Conservation (phyloP, 1,140 invertebrate genomes). For the Leptinotarsa defecta region DNA sequence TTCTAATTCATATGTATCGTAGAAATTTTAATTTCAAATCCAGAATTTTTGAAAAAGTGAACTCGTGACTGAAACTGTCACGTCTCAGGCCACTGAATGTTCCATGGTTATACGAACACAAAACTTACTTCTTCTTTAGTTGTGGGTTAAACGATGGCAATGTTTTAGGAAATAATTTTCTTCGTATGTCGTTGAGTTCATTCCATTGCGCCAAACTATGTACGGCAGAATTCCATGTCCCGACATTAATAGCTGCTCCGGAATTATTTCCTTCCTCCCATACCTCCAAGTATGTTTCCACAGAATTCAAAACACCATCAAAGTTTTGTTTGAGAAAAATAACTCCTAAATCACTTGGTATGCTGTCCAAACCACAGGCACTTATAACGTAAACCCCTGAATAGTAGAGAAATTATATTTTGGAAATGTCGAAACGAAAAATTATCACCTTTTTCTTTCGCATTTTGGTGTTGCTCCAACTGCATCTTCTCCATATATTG, state of each 20-base stretch:
- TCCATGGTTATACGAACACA: background rate
- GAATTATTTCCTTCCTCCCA: conserved; percentile 47
- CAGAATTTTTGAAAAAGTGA: too few species aligned
- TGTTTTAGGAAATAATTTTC: conserved; percentile 67
- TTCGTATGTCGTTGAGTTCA: conserved; percentile 67
- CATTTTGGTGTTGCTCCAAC: conserved; percentile 76
- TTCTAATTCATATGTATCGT: too few species aligned
- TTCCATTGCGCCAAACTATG: conserved; percentile 68
- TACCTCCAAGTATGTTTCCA: conserved; percentile 72
- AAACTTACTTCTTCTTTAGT: conserved; percentile 56
- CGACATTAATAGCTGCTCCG: conserved; percentile 67
- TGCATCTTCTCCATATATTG: conserved; percentile 86
- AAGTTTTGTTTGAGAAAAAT: conserved; percentile 76
- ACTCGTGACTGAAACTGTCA: too few species aligned
- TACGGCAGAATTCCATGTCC: conserved; percentile 82
- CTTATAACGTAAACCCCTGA: conserved; percentile 77
- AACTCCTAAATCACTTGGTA: conserved; percentile 86
- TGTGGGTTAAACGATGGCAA: conserved; percentile 68
- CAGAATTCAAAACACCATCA: conserved; percentile 72
- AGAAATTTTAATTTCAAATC: too few species aligned
- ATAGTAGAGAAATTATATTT: conserved; percentile 1
- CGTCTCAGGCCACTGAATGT: too few species aligned
- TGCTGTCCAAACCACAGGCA: conserved; percentile 88
- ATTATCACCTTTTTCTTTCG: conserved; percentile 67
- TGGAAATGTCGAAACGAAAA: background rate